Percentiles rank a stretch among this genome's conserved stretches.
Conservation (phyloP, 2,888 invertebrate species). For the Taenaris catops region DNA sequence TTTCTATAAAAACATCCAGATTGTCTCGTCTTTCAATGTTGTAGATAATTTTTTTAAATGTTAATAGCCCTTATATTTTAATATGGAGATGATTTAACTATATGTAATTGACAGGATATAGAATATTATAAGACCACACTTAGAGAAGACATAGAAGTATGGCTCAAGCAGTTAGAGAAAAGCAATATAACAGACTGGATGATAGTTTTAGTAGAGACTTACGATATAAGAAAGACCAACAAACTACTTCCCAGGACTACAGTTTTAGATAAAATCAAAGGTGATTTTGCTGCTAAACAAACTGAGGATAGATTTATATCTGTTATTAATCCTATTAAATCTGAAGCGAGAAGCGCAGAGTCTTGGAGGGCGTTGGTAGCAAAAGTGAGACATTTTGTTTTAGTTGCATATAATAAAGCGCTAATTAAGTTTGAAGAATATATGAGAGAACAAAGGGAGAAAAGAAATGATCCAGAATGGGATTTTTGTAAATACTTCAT, state of each 20-base stretch:
- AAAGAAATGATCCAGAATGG: conserved; percentile 94
- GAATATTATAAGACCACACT: conserved; percentile 93
- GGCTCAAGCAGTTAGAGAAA: conserved; percentile 89
- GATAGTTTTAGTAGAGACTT: conserved; percentile 94
- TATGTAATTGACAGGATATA: conserved; percentile 95
- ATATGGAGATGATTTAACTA: no score
- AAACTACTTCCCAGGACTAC: conserved; percentile 95
- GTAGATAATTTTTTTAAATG: no score
- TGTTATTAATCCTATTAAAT: conserved; percentile 93
- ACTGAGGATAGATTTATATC: conserved; percentile 91
- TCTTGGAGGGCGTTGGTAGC: conserved; percentile 93
- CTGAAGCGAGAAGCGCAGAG: conserved; percentile 93
- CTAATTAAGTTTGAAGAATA: conserved; percentile 93
- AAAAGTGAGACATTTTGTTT: conserved; percentile 89
- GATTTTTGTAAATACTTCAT: conserved; percentile 97
- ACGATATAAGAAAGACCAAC: conserved; percentile 94
- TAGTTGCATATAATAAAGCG: conserved; percentile 92
- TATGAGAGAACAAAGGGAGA: conserved; percentile 93
- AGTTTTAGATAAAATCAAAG: conserved; percentile 95
- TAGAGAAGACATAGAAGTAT: conserved; percentile 93
- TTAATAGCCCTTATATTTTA: no score
- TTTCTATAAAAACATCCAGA: no score
- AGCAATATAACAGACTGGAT: conserved; percentile 94
- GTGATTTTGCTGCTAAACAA: conserved; percentile 95
- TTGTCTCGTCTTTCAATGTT: no score